phyloP scores from a whole-genome alignment of 1,140 invertebrate species.

The Drosophila repletoides region DNA sequence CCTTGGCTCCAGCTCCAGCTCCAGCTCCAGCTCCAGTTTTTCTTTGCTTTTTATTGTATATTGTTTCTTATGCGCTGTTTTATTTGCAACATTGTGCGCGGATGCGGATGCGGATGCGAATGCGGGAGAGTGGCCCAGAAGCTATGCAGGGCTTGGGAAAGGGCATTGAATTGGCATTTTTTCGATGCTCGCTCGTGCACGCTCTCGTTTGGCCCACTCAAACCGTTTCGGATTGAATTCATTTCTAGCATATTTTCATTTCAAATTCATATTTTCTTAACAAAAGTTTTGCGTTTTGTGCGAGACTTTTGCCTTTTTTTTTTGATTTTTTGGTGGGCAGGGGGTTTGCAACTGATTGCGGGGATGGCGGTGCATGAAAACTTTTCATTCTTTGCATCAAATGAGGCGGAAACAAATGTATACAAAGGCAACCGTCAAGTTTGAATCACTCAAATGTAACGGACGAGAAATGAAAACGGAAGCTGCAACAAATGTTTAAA shows the following conservation, averaged over 20 bases:
- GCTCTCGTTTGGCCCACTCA: slow-evolving; percentile 61
- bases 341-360: not conserved
- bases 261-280: slow-evolving; percentile 81
- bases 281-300: slow-evolving; percentile 72
- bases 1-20: slow-evolving; percentile 18
- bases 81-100: slow-evolving; percentile 74
- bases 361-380: slow-evolving; percentile 49
- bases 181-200: slow-evolving; percentile 69
- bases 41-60: slow-evolving; percentile 67
- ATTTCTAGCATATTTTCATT: slow-evolving; percentile 81
- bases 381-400: slow-evolving; percentile 79
- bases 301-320: slow-evolving; percentile 53
- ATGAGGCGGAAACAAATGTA: slow-evolving; percentile 76
- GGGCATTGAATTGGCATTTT: slow-evolving; percentile 66
- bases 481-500: slow-evolving; percentile 80
- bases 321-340: not conserved
- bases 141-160: not conserved
- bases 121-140: not conserved
- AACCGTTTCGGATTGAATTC: slow-evolving; percentile 77
- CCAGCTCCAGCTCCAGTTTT: slow-evolving; percentile 8
- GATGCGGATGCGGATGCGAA: not conserved
- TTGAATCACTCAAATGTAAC: slow-evolving; percentile 80
- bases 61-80: slow-evolving; percentile 79
- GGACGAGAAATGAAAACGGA: slow-evolving; percentile 78
- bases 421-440: slow-evolving; percentile 79